phyloP scores from a whole-genome alignment of 2,113 vertebrate species.

The Paramisgurnus dabryanus region DNA sequence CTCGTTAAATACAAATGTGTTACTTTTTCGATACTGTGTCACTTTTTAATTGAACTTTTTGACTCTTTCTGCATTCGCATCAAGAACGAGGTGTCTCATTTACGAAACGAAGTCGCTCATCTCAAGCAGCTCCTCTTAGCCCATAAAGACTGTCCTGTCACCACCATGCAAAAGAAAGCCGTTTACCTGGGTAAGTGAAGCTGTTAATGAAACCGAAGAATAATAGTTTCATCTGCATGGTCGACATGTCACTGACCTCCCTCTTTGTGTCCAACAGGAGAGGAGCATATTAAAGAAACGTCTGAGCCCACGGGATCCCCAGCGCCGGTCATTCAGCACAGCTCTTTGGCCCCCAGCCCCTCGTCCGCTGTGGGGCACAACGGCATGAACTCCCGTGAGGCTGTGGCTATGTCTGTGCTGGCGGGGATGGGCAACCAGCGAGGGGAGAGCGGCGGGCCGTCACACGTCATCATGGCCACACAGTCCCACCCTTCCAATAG shows the following conservation, averaged over 20 bases:
- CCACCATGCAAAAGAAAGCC: constrained; percentile 93
- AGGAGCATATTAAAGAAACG: constrained; percentile 88
- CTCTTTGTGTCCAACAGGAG: constrained; percentile 70
- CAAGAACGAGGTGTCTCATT: constrained; percentile 88
- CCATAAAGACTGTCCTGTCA: constrained; percentile 98
- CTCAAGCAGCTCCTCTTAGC: constrained; percentile 96
- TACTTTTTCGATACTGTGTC: neutral
- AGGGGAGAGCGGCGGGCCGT: constrained; percentile 73
- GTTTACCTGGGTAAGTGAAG: constrained; percentile 74
- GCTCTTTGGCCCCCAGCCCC: constrained; percentile 79
- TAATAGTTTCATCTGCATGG: neutral
- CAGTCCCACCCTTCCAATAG: constrained; percentile 93
- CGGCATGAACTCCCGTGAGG: constrained; percentile 87
- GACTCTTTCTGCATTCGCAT: constrained; percentile 13
- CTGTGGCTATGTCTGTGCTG: constrained; percentile 93
- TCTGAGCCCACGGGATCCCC: constrained; percentile 89
- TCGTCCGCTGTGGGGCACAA: constrained; percentile 75
- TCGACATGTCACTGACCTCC: neutral
- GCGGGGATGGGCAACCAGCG: constrained; percentile 93
- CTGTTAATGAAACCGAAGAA: neutral
- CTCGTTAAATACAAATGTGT: neutral
- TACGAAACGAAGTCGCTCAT: constrained; percentile 96
- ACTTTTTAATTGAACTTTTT: neutral
- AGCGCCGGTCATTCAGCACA: constrained; percentile 91
- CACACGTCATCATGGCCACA: constrained; percentile 84